Conservation (phyloP, 1,140 invertebrate genomes). For the Macrocentrus cingulum region DNA sequence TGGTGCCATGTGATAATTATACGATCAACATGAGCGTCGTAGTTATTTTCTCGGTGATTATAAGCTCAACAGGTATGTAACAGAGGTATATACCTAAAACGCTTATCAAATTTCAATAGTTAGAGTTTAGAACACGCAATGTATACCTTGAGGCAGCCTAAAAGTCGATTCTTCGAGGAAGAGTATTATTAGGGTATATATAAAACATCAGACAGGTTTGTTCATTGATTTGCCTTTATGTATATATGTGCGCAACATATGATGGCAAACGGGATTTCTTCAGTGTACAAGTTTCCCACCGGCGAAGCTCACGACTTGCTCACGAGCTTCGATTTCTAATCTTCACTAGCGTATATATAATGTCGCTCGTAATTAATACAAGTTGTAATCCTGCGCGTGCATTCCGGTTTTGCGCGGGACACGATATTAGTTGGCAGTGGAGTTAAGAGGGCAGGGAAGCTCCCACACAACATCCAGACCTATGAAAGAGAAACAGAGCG, state of each 20-base stretch:
- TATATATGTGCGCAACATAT: neutral
- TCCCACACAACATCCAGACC: constrained; percentile 14
- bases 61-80: neutral
- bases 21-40: too few relatives aligned
- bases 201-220: too few relatives aligned
- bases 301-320: constrained; percentile 29
- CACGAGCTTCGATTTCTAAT: constrained; percentile 54
- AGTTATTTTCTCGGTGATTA: too few relatives aligned
- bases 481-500: neutral
- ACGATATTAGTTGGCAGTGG: constrained; percentile 53
- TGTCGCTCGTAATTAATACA: constrained; percentile 60
- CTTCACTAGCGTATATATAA: constrained; percentile 46
- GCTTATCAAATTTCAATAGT: constrained; percentile 10
- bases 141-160: neutral
- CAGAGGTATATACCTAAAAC: neutral
- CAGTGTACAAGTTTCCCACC: constrained; percentile 29
- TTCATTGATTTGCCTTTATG: constrained; percentile 8
- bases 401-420: constrained; percentile 58
- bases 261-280: neutral
- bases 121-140: constrained; percentile 2
- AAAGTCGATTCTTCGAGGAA: constrained; percentile 4
- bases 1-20: too few relatives aligned
- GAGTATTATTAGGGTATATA: constrained; percentile 10
- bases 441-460: constrained; percentile 29
- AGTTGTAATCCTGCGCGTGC: constrained; percentile 52